Evolutionary conservation across 2,797 vertebrate genomes (phyloP).

Genomic region (Odontamblyopus rebecca): DNA sequence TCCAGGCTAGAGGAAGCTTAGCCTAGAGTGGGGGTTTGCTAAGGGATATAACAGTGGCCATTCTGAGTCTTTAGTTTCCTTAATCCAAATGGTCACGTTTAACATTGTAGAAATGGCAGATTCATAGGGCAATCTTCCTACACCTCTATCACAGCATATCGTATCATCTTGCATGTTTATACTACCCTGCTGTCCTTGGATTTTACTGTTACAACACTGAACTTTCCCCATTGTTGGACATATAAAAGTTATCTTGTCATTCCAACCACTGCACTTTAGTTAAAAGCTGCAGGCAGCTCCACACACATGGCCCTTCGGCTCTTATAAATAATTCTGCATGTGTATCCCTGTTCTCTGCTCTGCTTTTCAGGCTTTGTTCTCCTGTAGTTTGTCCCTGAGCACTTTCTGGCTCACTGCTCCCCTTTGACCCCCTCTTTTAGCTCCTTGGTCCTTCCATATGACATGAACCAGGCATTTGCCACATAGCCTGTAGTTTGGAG

Average conservation of each 20-base stretch:
- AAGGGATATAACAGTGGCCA: too few species aligned
- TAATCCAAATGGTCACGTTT: too few species aligned
- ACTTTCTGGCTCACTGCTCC: conserved; percentile 5
- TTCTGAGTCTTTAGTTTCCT: too few species aligned
- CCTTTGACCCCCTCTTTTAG: conserved; percentile 20
- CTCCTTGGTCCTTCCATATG: conserved; percentile 23
- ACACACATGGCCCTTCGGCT: not conserved
- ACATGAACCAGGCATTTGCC: conserved; percentile 18
- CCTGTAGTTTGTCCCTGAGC: not conserved
- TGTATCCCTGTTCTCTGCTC: not conserved
- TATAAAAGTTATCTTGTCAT: not conserved
- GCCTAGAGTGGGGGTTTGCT: too few species aligned
- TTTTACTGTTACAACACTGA: not conserved
- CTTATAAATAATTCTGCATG: not conserved
- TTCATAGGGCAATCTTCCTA: too few species aligned
- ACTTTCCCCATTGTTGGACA: not conserved
- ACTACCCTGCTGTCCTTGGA: not conserved
- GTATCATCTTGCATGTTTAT: not conserved
- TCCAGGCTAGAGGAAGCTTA: too few species aligned
- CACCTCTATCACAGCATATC: too few species aligned
- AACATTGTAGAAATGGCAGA: too few species aligned
- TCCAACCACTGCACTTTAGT: not conserved
- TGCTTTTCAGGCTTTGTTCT: too few species aligned
- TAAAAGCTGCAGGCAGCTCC: not conserved
- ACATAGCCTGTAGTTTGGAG: conserved; percentile 1